Evolutionary conservation across 2,113 vertebrate genomes (phyloP), one percentile per base, ranked within the genome.

Genomic region (Laticauda colubrina): DNA sequence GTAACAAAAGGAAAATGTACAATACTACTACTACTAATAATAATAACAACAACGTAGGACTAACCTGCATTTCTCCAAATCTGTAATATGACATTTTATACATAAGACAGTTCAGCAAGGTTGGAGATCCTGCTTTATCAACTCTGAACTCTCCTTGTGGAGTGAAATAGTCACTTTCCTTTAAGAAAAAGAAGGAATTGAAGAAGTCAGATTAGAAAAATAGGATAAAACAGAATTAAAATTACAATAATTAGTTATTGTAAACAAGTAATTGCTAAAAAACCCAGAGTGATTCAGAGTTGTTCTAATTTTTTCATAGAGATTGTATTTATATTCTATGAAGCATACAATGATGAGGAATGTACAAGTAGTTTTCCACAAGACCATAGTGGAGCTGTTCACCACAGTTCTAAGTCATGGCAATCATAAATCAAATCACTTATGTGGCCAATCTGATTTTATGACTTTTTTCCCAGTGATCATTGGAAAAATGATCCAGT

Each of bases 71-170:
- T 97, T 99, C 99, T 93, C 99, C 99, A 96, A 99, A 99, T 97
- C 99, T 98, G 96, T 99, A 99, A 94, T 99, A 99, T 7, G 99
- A 99, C 99, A 99, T 99, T 98, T 99, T 99, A 97, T 99, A 99
- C 99, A 99, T 99, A 96, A 99, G 99, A 96, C 99, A 99, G 98
- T 99, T 99, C 96, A 99, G 98, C 95, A 99, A 97, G 57, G 99
- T 99, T 55, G 99, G 99, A 43, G 99, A 99, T 61, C 99, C 99
- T 90, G 99, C 99, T 96, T 99, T 99, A 96, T 99, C 99, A 95
- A 99, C 99, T 45, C 99, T 98, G 95, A 99, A 99, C 97, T 99
- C 99, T 96, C 99, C 99, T 96, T 99, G 99, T 91, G 99, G 99
- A 56, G 99, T 99, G 96, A 99, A 99, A 97, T 99, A 99, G 96